Conservation (phyloP, 2,797 vertebrate species). For the Trematomus bernacchii region DNA sequence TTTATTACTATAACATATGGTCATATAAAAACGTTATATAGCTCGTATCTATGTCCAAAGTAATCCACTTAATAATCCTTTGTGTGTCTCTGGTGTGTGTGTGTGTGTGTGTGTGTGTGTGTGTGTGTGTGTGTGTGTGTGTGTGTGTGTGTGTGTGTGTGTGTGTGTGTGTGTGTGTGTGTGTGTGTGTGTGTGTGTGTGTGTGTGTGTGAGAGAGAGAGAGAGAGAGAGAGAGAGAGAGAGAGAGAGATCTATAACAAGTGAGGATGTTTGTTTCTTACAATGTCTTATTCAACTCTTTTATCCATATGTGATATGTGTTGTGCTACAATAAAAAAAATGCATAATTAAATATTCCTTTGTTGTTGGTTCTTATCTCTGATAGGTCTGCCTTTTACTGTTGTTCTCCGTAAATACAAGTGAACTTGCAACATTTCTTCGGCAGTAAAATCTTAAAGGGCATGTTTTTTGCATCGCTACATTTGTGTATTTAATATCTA, state of each 20-base stretch:
- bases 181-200: background rate
- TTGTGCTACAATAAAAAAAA: conserved; percentile 46
- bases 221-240: too few species aligned
- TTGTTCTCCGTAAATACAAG: background rate
- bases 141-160: background rate
- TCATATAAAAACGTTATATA: conserved; percentile 34
- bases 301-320: conserved; percentile 14
- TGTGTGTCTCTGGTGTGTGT: conserved; percentile 2
- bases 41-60: conserved; percentile 32
- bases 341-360: background rate
- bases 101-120: background rate
- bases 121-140: too few species aligned
- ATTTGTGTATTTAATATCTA: background rate
- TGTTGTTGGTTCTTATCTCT: conserved; percentile 7
- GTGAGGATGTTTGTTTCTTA: background rate
- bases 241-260: background rate
- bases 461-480: background rate
- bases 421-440: background rate
- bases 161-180: background rate
- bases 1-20: conserved; percentile 59
- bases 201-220: background rate
- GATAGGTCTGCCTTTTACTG: background rate
- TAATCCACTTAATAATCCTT: conserved; percentile 31
- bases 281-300: background rate
- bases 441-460: background rate